Evolutionary conservation across 2,888 invertebrate species (phyloP).

Genomic region (Agrochola macilenta): DNA sequence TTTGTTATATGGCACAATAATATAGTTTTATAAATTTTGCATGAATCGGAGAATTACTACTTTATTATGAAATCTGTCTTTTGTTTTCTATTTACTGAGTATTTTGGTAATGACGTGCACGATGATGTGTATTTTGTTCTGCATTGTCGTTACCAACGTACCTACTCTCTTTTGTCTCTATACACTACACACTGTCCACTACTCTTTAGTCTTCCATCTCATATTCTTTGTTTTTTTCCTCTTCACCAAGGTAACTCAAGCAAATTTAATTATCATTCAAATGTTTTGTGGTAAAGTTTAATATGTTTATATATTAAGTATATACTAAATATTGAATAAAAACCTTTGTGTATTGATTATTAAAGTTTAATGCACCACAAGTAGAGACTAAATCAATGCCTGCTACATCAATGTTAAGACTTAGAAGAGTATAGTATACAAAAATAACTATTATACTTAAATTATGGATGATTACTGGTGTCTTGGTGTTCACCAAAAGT

Average conservation of each 20-base stretch:
- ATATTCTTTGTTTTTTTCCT: slow-evolving; percentile 68
- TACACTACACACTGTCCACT: slow-evolving; percentile 71
- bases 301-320: slow-evolving; percentile 70
- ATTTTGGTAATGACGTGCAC: slow-evolving; percentile 59
- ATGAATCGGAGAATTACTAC: slow-evolving; percentile 56
- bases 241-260: slow-evolving; percentile 80
- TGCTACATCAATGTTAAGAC: slow-evolving; percentile 84
- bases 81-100: slow-evolving; percentile 48
- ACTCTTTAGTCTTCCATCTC: slow-evolving; percentile 76
- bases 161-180: slow-evolving; percentile 54
- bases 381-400: slow-evolving; percentile 84
- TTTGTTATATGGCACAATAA: slow-evolving; percentile 63
- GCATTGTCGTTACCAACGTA: slow-evolving; percentile 54
- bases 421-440: slow-evolving; percentile 77
- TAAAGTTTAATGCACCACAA: slow-evolving; percentile 84
- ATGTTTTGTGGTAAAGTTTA: slow-evolving; percentile 76
- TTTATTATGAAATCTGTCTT: slow-evolving; percentile 55
- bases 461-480: slow-evolving; percentile 73
- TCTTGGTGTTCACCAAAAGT: slow-evolving; percentile 83
- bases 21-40: slow-evolving; percentile 63
- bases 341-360: slow-evolving; percentile 71
- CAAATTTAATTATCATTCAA: slow-evolving; percentile 88
- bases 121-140: slow-evolving; percentile 18
- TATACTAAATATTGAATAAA: slow-evolving; percentile 74
- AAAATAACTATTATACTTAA: slow-evolving; percentile 71